A percentile compares a stretch with the other conserved stretches of the same genome.
phyloP scores from a whole-genome alignment of 2,888 invertebrate species.

The Drosophila helvetica region DNA sequence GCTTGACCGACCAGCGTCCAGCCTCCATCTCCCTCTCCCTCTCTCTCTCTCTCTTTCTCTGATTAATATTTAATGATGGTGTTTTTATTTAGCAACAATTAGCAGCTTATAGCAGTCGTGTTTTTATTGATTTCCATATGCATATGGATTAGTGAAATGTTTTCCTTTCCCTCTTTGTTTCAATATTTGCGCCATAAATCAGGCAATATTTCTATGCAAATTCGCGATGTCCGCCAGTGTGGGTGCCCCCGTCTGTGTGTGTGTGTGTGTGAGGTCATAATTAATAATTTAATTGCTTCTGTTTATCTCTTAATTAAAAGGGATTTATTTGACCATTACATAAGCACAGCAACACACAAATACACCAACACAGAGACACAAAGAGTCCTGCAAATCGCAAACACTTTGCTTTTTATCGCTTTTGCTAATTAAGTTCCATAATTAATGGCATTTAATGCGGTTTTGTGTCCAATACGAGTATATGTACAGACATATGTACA shows the following conservation, averaged over 20 bases:
- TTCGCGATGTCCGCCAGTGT: not conserved
- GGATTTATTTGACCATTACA: conserved; percentile 72
- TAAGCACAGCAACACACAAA: conserved; percentile 8
- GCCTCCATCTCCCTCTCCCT: conserved; percentile 2
- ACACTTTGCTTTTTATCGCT: conserved; percentile 73
- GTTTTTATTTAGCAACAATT: conserved; percentile 71
- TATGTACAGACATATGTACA: conserved; percentile 3
- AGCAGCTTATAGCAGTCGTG: conserved; percentile 65
- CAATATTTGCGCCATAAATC: conserved; percentile 24
- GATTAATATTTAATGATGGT: conserved; percentile 63
- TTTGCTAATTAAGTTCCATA: conserved; percentile 76
- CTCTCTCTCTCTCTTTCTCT: not conserved
- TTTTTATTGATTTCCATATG: conserved; percentile 60
- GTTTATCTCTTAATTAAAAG: conserved; percentile 83
- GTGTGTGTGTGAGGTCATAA: conserved; percentile 57
- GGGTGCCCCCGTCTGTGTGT: conserved; percentile 3
- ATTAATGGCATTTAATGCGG: conserved; percentile 70
- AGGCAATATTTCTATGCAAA: conserved; percentile 39
- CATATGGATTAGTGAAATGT: conserved; percentile 39
- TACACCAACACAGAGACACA: conserved; percentile 15
- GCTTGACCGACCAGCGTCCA: conserved; percentile 30
- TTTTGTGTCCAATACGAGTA: conserved; percentile 41
- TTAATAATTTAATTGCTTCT: conserved; percentile 83
- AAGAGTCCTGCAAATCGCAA: conserved; percentile 49
- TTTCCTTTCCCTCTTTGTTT: not conserved